These are phyloP conservation scores for Lithophane semibrunnea DNA, from an alignment of 2,888 invertebrate genomes.

Conservation along the genomic window DNA sequence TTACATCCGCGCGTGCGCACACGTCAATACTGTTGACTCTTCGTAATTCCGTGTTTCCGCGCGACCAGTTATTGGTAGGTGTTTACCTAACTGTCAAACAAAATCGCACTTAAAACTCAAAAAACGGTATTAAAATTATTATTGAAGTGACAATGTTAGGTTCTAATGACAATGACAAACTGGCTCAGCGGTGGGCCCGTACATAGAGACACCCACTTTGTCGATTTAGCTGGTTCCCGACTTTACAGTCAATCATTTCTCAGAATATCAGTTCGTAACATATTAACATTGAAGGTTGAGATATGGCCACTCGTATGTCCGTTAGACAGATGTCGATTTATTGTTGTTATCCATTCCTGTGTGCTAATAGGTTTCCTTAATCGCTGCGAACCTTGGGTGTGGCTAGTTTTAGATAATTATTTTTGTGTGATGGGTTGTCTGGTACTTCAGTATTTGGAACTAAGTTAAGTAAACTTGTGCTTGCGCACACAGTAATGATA, in stretches of 20 bases:
- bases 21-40: conserved; percentile 70
- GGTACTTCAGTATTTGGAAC: conserved; percentile 1
- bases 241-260: conserved; percentile 73
- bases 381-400: conserved; percentile 49
- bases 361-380: conserved; percentile 65
- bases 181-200: conserved; percentile 73
- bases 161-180: conserved; percentile 81
- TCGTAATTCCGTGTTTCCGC: conserved; percentile 78
- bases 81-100: conserved; percentile 82
- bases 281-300: conserved; percentile 72
- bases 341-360: conserved; percentile 62
- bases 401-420: conserved; percentile 48
- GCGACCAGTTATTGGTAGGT: conserved; percentile 75
- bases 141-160: conserved; percentile 66
- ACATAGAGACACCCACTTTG: conserved; percentile 63
- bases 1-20: conserved; percentile 63
- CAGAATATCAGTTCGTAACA: conserved; percentile 71
- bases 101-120: conserved; percentile 80
- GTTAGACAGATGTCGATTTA: conserved; percentile 72
- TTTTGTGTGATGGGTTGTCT: conserved; percentile 24
- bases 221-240: conserved; percentile 61
- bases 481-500: neutral
- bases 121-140: conserved; percentile 78
- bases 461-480: neutral
- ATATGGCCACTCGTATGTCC: conserved; percentile 71